These are phyloP conservation scores for Gonatopus flavifemur DNA, from an alignment of 1,140 invertebrate species.

Conservation along the genomic window DNA sequence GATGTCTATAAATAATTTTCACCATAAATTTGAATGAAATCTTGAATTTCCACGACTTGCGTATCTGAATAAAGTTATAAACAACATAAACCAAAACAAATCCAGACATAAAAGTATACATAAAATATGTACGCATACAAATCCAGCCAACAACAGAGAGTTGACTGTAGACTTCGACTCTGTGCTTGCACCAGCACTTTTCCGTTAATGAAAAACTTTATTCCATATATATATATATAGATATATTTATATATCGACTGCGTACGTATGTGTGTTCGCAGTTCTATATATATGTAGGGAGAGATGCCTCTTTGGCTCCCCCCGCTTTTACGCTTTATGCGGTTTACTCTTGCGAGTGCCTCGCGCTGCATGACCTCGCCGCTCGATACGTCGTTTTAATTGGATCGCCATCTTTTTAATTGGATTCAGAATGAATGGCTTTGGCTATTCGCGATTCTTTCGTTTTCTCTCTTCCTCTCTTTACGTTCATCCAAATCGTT, in stretches of 20 bases:
- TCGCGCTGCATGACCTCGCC: neutral
- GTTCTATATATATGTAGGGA: neutral
- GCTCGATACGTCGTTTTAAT: constrained; percentile 27
- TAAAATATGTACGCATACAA: too few species aligned
- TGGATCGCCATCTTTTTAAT: constrained; percentile 37
- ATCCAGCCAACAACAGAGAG: too few species aligned
- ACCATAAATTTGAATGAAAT: too few species aligned
- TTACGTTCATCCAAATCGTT: too few species aligned
- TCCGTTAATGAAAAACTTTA: constrained; percentile 42
- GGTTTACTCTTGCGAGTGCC: neutral
- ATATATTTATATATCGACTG: neutral
- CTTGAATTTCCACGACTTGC: too few species aligned
- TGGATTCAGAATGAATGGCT: constrained; percentile 30
- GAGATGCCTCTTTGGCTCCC: neutral
- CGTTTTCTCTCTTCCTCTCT: too few species aligned
- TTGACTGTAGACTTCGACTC: too few species aligned
- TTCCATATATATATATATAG: constrained; percentile 3
- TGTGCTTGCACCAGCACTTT: constrained; percentile 25
- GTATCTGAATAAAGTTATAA: too few species aligned
- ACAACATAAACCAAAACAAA: too few species aligned
- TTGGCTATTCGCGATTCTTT: constrained; percentile 17
- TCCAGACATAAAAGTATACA: too few species aligned
- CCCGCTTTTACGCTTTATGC: too few species aligned
- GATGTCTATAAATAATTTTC: too few species aligned
- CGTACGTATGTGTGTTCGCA: neutral